Base-by-base conservation (phyloP, 2,113 vertebrate species). In the Galbula dea region DNA sequence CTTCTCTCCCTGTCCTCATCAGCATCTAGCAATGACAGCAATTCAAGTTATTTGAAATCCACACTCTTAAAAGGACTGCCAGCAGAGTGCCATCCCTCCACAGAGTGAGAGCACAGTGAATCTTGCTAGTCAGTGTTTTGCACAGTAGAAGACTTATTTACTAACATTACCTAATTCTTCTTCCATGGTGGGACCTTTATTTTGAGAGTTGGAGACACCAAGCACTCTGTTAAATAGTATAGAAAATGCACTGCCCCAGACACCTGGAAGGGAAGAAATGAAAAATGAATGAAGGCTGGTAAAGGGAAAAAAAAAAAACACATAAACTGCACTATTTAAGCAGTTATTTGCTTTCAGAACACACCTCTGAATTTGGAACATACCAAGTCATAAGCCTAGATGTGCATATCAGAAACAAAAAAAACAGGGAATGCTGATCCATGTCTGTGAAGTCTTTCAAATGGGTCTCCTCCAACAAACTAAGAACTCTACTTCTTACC, bases 171-270 rank as follows among this genome's bases (percentile, higher is more conserved):
- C 99, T 97, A 99, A 92, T 97, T 99, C 99, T 97, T 99, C 99
- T 95, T 99, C 99, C 99, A 99, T 99, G 79, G 99, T 99, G 86
- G 98, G 98, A 30, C 98, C 98, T 91, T 90, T 88, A 34, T 95
- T 98, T n/a, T 98, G 98, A 85, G 95, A 97, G 46, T 86, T 97
- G 80, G 98, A 99, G 90, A 99, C 97, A 17, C 99, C 99, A 52
- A 99, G 94, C 12, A 99, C 98, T 98, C 99, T 98, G 98, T 99
- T 99, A 97, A 99, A 99, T 76, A 99, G 96, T 95, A 99, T 99
- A 27, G 99, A 99, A 97, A 99, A 99, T 52, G 99, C 99, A 85
- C 99, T 99, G 89, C 99, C 99, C 99, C 99, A 99, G 55, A 99
- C 98, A 55, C 99, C 99, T 99, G 95, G 78, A 97, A 97, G 49